Conservation (phyloP, 92 coral and sea anemone genomes). For the Nematostella vectensis region DNA sequence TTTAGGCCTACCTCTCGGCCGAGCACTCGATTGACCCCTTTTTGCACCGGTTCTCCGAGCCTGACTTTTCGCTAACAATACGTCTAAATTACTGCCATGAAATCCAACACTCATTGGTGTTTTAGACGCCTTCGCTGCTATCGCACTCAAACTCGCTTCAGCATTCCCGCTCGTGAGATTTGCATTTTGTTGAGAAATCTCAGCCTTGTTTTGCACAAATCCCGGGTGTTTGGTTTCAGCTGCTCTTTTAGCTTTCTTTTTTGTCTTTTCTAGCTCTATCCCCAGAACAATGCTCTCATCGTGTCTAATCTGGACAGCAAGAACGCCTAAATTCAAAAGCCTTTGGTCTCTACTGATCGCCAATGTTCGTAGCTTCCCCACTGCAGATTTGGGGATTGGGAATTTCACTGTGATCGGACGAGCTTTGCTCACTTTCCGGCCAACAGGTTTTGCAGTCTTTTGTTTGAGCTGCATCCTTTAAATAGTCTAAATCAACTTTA, state of each 20-base stretch:
- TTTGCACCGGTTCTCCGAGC: neutral
- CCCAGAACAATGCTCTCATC: slow-evolving; percentile 83
- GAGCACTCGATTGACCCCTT: slow-evolving; percentile 10
- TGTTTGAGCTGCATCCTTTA: slow-evolving; percentile 23
- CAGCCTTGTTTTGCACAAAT: neutral
- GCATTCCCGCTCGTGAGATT: neutral
- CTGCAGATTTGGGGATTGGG: slow-evolving; percentile 67
- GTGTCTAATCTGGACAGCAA: slow-evolving; percentile 83
- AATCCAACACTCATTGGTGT: neutral
- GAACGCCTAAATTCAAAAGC: slow-evolving; percentile 65
- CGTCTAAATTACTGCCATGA: slow-evolving; percentile 1
- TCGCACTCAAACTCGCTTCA: neutral
- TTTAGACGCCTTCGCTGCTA: neutral
- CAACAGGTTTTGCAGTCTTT: slow-evolving; percentile 9
- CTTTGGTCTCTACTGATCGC: slow-evolving; percentile 76
- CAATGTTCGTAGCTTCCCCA: slow-evolving; percentile 63
- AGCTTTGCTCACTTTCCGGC: slow-evolving; percentile 15
- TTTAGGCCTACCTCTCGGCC: slow-evolving; percentile 9
- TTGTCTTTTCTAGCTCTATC: slow-evolving; percentile 48
- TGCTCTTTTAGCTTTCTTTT: slow-evolving; percentile 10
- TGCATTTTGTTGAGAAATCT: neutral
- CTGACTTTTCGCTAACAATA: slow-evolving; percentile 5
- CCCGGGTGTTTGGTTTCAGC: neutral
- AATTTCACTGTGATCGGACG: slow-evolving; percentile 57
- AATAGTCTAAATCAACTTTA: neutral